Evolutionary conservation across 2,888 invertebrate species (phyloP).

Genomic region (Heliconius sara): DNA sequence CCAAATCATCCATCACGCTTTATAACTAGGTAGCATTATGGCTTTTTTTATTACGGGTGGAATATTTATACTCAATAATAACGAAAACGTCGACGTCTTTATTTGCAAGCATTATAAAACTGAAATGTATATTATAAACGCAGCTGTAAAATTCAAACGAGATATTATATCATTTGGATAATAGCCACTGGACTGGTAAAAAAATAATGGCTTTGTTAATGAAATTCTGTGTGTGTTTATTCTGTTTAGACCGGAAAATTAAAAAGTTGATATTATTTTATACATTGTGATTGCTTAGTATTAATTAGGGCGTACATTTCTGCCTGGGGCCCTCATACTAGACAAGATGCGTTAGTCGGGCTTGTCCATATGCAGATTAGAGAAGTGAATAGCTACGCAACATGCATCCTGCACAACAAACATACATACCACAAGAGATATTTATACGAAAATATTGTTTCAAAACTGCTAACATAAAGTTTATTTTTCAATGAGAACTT

Average conservation of each 20-base stretch:
- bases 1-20: conserved; percentile 75
- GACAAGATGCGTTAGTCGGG: conserved; percentile 51
- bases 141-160: conserved; percentile 36
- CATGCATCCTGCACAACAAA: conserved; percentile 58
- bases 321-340: conserved; percentile 47
- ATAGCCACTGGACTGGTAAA: conserved; percentile 46
- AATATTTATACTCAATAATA: conserved; percentile 31
- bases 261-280: conserved; percentile 46
- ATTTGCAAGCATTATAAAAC: conserved; percentile 76
- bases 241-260: conserved; percentile 49
- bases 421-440: neutral
- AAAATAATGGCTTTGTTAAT: conserved; percentile 49
- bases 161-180: conserved; percentile 48
- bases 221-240: conserved; percentile 50
- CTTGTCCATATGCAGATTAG: conserved; percentile 77
- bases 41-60: conserved; percentile 51
- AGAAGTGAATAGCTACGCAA: conserved; percentile 63
- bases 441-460: conserved; percentile 3
- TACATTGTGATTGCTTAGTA: conserved; percentile 49
- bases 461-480: conserved; percentile 32
- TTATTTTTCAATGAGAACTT: conserved; percentile 27
- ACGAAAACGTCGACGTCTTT: conserved; percentile 66
- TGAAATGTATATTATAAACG: conserved; percentile 44
- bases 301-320: conserved; percentile 49
- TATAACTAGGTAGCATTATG: conserved; percentile 74